These are phyloP conservation scores for Caenorhabditis uteleia DNA, from an alignment of 2,888 invertebrate species.

Conservation along the genomic window DNA sequence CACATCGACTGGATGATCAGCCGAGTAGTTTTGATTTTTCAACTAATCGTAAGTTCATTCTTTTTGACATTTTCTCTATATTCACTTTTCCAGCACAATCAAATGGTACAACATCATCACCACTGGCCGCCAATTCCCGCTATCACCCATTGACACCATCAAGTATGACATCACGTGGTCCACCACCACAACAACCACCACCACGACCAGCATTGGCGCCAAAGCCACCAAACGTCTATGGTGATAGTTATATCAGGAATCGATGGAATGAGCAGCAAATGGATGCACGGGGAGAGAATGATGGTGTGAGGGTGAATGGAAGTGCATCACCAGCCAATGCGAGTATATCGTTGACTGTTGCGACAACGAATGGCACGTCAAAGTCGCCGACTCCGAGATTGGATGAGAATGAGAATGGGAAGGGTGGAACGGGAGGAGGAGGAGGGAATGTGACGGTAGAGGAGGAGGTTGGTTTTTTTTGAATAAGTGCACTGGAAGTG, in stretches of 20 bases:
- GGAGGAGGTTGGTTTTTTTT: too few species aligned
- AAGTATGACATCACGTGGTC: slow-evolving; percentile 24
- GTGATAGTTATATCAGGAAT: slow-evolving; percentile 20
- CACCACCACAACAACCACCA: slow-evolving; percentile 16
- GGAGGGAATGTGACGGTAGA: background rate
- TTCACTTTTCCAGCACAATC: slow-evolving; percentile 5
- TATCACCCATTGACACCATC: slow-evolving; percentile 38
- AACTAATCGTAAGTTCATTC: slow-evolving; percentile 11
- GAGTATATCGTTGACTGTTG: slow-evolving; percentile 34
- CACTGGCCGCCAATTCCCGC: slow-evolving; percentile 4
- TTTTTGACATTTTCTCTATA: background rate
- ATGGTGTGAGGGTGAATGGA: slow-evolving; percentile 16
- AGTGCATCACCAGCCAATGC: slow-evolving; percentile 38
- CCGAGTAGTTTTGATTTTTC: slow-evolving; percentile 22
- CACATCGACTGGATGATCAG: slow-evolving; percentile 23
- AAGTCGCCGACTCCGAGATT: slow-evolving; percentile 30
- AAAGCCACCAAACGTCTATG: slow-evolving; percentile 7
- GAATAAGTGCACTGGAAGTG: too few species aligned
- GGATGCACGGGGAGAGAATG: background rate
- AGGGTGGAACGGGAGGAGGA: background rate
- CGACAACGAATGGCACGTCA: slow-evolving; percentile 14
- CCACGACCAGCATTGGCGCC: slow-evolving; percentile 9
- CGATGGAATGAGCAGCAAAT: slow-evolving; percentile 33
- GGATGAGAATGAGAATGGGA: slow-evolving; percentile 34
- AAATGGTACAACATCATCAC: slow-evolving; percentile 3